Percentiles rank a stretch among this genome's conserved stretches.
Evolutionary conservation across 2,113 vertebrate genomes (phyloP).

Genomic region (Gallinago media): DNA sequence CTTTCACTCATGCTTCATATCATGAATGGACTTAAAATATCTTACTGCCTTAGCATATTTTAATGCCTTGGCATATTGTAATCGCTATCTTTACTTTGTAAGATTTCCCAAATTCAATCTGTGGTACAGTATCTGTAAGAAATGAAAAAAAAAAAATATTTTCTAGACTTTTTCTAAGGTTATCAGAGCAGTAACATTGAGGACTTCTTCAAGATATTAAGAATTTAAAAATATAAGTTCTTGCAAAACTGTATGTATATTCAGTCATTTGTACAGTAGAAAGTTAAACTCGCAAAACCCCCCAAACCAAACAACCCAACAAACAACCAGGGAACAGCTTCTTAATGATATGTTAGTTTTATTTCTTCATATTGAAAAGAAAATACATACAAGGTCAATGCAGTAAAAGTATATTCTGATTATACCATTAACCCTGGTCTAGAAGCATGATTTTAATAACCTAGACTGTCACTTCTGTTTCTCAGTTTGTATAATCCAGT

Average conservation of each 20-base stretch:
- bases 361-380: constrained; percentile 37
- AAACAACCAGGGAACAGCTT: not conserved
- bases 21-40: not conserved
- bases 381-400: constrained; percentile 49
- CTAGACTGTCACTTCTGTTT: constrained; percentile 53
- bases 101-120: not conserved
- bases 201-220: not conserved
- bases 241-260: not conserved
- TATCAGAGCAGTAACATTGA: not conserved
- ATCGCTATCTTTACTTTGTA: not conserved
- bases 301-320: not conserved
- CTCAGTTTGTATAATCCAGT: constrained; percentile 47
- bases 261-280: not conserved
- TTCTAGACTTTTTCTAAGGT: not conserved
- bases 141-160: not conserved
- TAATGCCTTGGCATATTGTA: not conserved
- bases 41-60: not conserved
- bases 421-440: constrained; percentile 56
- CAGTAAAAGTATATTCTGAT: constrained; percentile 57
- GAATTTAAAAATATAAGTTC: not conserved
- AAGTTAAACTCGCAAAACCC: not conserved
- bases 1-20: not conserved
- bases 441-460: constrained; percentile 47
- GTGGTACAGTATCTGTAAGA: not conserved
- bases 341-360: constrained; percentile 62